Conservation (phyloP, 2,797 vertebrate species). For the Pogoniulus pusillus region DNA sequence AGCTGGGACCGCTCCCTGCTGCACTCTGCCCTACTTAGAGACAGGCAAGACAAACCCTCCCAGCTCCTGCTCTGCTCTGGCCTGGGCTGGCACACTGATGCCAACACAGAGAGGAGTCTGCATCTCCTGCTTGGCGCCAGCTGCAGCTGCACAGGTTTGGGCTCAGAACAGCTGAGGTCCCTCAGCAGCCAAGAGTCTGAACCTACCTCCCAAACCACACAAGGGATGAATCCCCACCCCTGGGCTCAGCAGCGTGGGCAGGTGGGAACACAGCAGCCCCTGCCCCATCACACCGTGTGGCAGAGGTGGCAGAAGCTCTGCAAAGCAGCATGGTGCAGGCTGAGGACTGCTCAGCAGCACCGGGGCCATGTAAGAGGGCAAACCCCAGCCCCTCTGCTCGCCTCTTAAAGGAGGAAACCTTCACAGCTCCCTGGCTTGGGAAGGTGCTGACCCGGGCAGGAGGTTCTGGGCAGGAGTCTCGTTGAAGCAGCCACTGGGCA, state of each 20-base stretch:
- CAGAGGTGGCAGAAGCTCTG: background rate
- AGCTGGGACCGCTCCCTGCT: background rate
- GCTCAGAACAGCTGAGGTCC: background rate
- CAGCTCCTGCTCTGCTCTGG: background rate
- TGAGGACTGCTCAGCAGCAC: background rate
- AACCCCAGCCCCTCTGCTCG: background rate
- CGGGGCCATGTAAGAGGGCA: background rate
- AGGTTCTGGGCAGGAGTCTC: background rate
- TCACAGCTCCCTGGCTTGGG: background rate
- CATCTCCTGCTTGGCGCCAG: background rate
- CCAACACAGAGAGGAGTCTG: background rate
- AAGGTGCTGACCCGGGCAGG: background rate
- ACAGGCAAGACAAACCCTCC: background rate
- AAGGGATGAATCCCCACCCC: background rate
- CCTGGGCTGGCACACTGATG: background rate
- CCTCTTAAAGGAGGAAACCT: background rate
- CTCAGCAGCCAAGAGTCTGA: background rate
- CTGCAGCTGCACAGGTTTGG: background rate
- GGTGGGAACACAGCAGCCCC: background rate
- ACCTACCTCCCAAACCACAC: background rate
- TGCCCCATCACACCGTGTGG: background rate
- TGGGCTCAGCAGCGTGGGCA: background rate
- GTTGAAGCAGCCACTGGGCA: background rate
- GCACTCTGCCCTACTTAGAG: slow-evolving; percentile 12
- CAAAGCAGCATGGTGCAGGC: background rate